phyloP scores from a whole-genome alignment of 2,888 invertebrate genomes.

The Aphelenchoides bicaudatus region DNA sequence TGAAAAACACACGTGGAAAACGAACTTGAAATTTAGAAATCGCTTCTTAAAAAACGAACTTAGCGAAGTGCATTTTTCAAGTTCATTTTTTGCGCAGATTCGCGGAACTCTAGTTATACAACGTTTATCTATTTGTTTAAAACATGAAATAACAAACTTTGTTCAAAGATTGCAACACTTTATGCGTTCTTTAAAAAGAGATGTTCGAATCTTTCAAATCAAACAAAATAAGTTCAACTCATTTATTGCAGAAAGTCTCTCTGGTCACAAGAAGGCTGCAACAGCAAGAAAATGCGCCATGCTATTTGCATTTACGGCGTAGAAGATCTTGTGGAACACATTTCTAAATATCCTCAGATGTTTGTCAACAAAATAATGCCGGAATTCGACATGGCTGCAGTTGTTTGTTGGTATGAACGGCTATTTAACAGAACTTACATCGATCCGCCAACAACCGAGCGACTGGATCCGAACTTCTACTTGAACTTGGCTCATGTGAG shows the following conservation, averaged over 20 bases:
- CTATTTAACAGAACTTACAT: slow-evolving; percentile 11
- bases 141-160: too few species aligned
- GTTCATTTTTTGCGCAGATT: too few species aligned
- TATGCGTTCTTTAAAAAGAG: too few species aligned
- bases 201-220: too few species aligned
- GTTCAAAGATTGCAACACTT: too few species aligned
- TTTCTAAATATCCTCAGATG: slow-evolving; percentile 6
- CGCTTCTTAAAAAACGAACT: too few species aligned
- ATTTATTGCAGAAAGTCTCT: slow-evolving; percentile 13
- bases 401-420: slow-evolving; percentile 18
- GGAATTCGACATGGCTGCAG: slow-evolving; percentile 14
- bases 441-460: slow-evolving; percentile 2
- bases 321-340: background rate
- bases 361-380: slow-evolving; percentile 12
- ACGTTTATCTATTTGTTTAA: too few species aligned
- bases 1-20: too few species aligned
- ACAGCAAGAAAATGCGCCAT: slow-evolving; percentile 5
- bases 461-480: slow-evolving; percentile 8
- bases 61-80: too few species aligned
- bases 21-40: too few species aligned
- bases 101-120: too few species aligned
- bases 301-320: slow-evolving; percentile 18
- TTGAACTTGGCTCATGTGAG: slow-evolving; percentile 13
- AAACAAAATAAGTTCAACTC: too few species aligned
- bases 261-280: background rate